phyloP scores from a whole-genome alignment of 2,888 invertebrate genomes.

The Coleophora deauratella region DNA sequence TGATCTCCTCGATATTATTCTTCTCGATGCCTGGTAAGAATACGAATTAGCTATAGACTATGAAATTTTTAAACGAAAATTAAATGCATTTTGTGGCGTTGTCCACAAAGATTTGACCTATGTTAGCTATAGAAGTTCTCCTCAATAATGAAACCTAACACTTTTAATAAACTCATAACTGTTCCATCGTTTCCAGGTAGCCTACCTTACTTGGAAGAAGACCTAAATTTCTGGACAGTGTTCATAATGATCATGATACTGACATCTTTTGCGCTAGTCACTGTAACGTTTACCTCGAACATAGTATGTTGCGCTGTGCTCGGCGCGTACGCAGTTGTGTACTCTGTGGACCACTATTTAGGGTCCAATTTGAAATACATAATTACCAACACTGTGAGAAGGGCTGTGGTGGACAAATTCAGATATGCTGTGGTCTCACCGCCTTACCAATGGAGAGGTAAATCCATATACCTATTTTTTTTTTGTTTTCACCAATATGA shows the following conservation, averaged over 20 bases:
- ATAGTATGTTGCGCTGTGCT: constrained; percentile 77
- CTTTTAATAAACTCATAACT: too few species aligned
- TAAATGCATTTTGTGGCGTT: too few species aligned
- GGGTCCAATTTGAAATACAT: constrained; percentile 81
- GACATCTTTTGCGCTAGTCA: constrained; percentile 59
- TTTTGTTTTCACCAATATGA: too few species aligned
- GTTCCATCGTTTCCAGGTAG: constrained; percentile 53
- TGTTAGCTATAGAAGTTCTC: too few species aligned
- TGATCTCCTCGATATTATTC: constrained; percentile 74
- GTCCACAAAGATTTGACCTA: too few species aligned
- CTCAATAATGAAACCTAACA: too few species aligned
- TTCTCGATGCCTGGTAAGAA: constrained; percentile 75
- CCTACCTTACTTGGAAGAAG: constrained; percentile 29
- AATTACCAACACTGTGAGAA: constrained; percentile 77
- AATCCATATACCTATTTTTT: too few species aligned
- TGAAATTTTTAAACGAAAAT: too few species aligned
- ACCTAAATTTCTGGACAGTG: constrained; percentile 77
- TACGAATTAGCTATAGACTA: too few species aligned
- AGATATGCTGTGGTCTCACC: constrained; percentile 72
- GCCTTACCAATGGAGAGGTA: constrained; percentile 77
- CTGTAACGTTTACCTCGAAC: constrained; percentile 69
- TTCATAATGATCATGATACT: constrained; percentile 69
- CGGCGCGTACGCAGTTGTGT: constrained; percentile 76
- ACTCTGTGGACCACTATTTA: constrained; percentile 77
- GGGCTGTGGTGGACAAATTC: constrained; percentile 75